Conservation (phyloP, 1,140 invertebrate species). For the Drosophila ironensis region DNA sequence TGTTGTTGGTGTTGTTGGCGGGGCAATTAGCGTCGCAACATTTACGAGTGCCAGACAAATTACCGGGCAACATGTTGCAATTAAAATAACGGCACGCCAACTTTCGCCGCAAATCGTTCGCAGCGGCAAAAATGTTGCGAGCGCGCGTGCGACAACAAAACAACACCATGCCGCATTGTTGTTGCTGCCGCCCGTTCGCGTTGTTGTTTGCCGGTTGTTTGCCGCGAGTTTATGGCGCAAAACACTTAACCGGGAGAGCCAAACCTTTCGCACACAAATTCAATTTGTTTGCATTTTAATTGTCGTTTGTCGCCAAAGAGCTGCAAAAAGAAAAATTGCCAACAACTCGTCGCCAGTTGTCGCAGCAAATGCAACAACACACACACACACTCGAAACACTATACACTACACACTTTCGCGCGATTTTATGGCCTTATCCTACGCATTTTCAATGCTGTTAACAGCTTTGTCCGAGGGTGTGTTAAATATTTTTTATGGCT, state of each 20-base stretch:
- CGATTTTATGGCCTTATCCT: constrained; percentile 71
- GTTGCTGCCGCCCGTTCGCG: constrained; percentile 8
- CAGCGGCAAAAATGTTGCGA: constrained; percentile 65
- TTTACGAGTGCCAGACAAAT: constrained; percentile 78
- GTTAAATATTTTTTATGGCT: constrained; percentile 80
- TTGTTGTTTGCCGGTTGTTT: constrained; percentile 20
- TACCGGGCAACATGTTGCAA: constrained; percentile 77
- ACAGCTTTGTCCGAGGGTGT: constrained; percentile 77
- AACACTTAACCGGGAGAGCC: constrained; percentile 62
- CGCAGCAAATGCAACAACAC: constrained; percentile 55
- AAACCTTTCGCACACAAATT: constrained; percentile 70
- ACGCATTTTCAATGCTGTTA: constrained; percentile 73
- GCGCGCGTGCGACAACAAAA: constrained; percentile 65
- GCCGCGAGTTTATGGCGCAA: constrained; percentile 64
- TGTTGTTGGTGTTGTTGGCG: constrained; percentile 17
- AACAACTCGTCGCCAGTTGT: constrained; percentile 76
- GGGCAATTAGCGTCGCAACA: constrained; percentile 73
- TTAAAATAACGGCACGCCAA: constrained; percentile 79
- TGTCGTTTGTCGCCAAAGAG: constrained; percentile 69
- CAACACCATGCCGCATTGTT: too few species aligned
- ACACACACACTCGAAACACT: constrained; percentile 13
- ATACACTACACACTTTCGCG: constrained; percentile 18
- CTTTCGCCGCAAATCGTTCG: constrained; percentile 65
- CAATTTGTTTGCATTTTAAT: constrained; percentile 80
- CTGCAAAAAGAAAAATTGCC: constrained; percentile 62